phyloP scores from a whole-genome alignment of 2,888 invertebrate species.

The Coremacera marginata region DNA sequence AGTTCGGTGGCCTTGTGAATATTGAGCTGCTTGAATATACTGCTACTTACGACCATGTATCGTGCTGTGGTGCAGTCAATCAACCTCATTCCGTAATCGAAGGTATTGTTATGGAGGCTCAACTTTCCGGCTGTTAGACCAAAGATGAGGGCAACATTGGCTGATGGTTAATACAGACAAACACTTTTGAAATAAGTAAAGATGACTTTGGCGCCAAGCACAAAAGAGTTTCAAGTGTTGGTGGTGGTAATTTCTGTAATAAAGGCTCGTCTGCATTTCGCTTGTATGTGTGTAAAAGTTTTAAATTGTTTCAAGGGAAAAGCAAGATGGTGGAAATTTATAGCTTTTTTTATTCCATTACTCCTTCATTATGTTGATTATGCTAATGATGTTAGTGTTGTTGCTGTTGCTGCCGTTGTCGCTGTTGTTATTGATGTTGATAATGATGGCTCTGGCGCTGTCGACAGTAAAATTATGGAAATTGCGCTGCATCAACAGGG shows the following conservation, averaged over 20 bases:
- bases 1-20: no score
- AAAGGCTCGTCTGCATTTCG: no score
- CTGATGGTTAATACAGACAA: neutral
- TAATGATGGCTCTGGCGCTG: conserved; percentile 14
- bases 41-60: no score
- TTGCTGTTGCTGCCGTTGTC: neutral
- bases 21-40: no score
- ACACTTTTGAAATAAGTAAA: conserved; percentile 12
- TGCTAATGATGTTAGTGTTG: conserved; percentile 37
- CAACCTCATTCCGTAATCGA: no score
- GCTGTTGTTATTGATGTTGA: conserved; percentile 2
- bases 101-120: no score
- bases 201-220: conserved; percentile 27
- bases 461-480: conserved; percentile 33
- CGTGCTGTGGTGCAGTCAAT: no score
- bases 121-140: no score
- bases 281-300: no score
- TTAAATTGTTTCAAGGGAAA: no score
- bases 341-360: neutral
- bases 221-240: neutral
- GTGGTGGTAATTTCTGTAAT: no score
- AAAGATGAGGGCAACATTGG: no score
- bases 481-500: neutral
- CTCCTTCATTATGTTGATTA: conserved; percentile 35
- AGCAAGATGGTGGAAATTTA: neutral